These are phyloP conservation scores for Amphimedon queenslandica DNA, from an alignment of 37 sponge, comb jelly and placozoan species.

Conservation along the genomic window DNA sequence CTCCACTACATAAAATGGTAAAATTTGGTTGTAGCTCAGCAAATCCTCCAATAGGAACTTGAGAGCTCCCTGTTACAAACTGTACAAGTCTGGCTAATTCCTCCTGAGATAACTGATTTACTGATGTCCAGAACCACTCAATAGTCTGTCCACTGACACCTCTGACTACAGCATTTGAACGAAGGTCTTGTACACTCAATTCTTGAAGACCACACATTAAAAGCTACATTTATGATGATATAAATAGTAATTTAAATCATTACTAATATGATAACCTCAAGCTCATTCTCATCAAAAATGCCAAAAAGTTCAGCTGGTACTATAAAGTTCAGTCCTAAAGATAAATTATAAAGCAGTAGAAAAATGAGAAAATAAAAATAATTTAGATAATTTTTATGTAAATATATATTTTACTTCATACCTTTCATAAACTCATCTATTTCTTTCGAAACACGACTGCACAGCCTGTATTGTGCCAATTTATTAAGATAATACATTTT, in stretches of 20 bases:
- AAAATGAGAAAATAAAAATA: too few species aligned
- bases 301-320: slow-evolving; percentile 74
- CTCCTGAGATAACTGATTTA: slow-evolving; percentile 72
- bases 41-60: slow-evolving; percentile 89
- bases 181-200: slow-evolving; percentile 61
- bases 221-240: too few species aligned
- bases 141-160: slow-evolving; percentile 25
- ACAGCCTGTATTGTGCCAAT: slow-evolving; percentile 77
- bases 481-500: slow-evolving; percentile 82
- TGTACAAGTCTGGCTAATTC: slow-evolving; percentile 80
- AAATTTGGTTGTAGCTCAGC: slow-evolving; percentile 65
- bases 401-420: too few species aligned
- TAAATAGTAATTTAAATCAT: too few species aligned
- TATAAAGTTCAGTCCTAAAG: slow-evolving; percentile 75
- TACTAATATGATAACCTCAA: too few species aligned
- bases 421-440: slow-evolving; percentile 81
- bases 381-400: too few species aligned
- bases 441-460: slow-evolving; percentile 60
- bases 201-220: slow-evolving; percentile 82
- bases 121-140: slow-evolving; percentile 82
- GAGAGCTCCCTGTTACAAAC: slow-evolving; percentile 84
- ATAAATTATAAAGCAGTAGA: too few species aligned
- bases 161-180: slow-evolving; percentile 29
- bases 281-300: slow-evolving; percentile 96
- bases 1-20: slow-evolving; percentile 46